These are phyloP conservation scores for Luscinia megarhynchos DNA, from an alignment of 2,797 vertebrate species.

Conservation along the genomic window DNA sequence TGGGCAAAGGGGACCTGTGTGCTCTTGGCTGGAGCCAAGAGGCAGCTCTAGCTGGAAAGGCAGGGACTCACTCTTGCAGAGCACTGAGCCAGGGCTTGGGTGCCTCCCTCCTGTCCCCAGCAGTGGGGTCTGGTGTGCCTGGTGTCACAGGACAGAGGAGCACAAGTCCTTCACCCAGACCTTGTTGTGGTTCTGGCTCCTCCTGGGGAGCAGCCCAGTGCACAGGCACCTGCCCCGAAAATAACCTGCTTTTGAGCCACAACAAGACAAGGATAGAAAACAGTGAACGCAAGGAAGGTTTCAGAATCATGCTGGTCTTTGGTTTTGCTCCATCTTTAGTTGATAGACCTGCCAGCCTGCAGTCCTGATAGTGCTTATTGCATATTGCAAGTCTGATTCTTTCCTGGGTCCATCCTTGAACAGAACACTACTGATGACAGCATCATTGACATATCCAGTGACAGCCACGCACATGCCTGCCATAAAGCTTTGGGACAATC, in stretches of 20 bases:
- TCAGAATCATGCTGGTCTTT: neutral
- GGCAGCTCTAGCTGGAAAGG: neutral
- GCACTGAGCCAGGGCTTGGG: rapidly evolving
- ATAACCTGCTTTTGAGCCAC: neutral
- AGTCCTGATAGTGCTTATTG: neutral
- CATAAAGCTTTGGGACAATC: neutral
- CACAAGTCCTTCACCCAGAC: neutral
- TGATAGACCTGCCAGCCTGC: neutral
- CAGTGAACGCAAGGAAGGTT: neutral
- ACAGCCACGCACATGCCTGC: neutral
- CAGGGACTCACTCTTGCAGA: neutral
- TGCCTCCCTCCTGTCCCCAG: neutral
- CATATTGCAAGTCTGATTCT: neutral
- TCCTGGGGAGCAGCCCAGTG: neutral
- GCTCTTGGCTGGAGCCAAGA: neutral
- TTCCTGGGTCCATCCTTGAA: neutral
- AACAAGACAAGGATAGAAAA: neutral
- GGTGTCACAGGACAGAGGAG: neutral
- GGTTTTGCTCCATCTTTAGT: neutral
- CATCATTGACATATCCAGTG: neutral
- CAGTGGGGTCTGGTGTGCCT: neutral
- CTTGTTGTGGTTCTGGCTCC: neutral
- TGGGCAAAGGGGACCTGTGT: neutral
- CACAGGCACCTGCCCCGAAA: neutral
- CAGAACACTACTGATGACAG: neutral